Conservation (phyloP, 2,888 invertebrate genomes). For the Lissonota sp. region DNA sequence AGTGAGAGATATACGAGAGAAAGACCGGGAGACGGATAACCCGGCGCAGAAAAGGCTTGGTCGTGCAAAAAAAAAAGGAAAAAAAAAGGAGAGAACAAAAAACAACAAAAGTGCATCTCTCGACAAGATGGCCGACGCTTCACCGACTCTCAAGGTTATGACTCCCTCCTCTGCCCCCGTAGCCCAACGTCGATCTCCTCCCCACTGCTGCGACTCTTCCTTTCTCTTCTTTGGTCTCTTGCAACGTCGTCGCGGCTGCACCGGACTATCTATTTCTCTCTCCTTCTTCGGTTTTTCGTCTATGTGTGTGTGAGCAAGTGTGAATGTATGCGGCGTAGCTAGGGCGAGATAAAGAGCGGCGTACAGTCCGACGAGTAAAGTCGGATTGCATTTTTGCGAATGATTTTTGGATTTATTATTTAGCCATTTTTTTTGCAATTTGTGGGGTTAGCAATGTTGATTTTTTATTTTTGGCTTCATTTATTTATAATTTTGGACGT, state of each 20-base stretch:
- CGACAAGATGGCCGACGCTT: constrained; percentile 81
- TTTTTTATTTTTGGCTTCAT: too few species aligned
- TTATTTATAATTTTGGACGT: too few species aligned
- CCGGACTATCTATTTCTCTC: constrained; percentile 68
- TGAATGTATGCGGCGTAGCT: constrained; percentile 15
- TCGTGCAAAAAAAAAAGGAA: constrained; percentile 72
- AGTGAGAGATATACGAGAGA: constrained; percentile 53
- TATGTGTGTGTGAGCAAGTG: constrained; percentile 39
- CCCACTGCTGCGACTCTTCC: constrained; percentile 68
- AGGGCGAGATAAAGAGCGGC: constrained; percentile 49
- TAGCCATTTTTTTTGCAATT: too few species aligned
- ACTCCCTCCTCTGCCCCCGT: constrained; percentile 4
- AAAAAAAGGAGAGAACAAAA: neutral
- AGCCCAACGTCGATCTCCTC: constrained; percentile 52
- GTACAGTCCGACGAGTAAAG: constrained; percentile 73
- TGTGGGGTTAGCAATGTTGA: too few species aligned
- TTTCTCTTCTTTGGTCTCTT: constrained; percentile 54
- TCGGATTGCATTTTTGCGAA: constrained; percentile 53
- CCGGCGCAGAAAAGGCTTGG: constrained; percentile 69
- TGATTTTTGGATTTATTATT: too few species aligned
- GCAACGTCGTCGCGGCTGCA: constrained; percentile 61
- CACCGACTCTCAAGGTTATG: constrained; percentile 81
- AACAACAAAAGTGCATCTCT: constrained; percentile 81
- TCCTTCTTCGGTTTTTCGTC: constrained; percentile 68
- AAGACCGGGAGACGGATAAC: constrained; percentile 61